These are phyloP conservation scores for Lasius fuliginosus DNA, from an alignment of 2,888 invertebrate species.

Conservation along the genomic window DNA sequence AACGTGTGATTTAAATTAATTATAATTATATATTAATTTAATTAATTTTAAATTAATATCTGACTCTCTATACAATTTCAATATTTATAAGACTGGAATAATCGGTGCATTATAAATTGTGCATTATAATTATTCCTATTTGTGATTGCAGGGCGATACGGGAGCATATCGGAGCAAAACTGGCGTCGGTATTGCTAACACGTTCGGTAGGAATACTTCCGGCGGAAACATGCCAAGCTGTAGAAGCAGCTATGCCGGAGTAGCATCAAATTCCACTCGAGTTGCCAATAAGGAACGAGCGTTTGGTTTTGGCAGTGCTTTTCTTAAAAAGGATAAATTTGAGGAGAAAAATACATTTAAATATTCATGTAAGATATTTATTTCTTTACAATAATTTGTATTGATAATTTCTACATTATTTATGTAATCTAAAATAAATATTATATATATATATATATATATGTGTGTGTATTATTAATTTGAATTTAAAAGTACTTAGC, in stretches of 20 bases:
- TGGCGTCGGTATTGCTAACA: conserved; percentile 71
- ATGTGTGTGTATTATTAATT: too few species aligned
- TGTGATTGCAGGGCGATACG: conserved; percentile 79
- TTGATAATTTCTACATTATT: not conserved
- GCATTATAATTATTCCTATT: conserved; percentile 39
- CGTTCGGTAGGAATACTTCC: conserved; percentile 77
- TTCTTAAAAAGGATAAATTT: conserved; percentile 80
- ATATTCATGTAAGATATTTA: conserved; percentile 80
- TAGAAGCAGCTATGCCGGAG: conserved; percentile 79
- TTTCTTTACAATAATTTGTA: not conserved
- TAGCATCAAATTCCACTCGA: conserved; percentile 76
- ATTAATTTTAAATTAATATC: not conserved
- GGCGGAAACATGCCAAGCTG: conserved; percentile 80
- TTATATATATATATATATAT: too few species aligned
- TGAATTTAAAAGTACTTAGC: too few species aligned
- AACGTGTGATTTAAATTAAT: not conserved
- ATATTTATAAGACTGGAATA: not conserved
- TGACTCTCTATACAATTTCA: not conserved
- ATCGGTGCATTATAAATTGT: not conserved
- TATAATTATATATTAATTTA: not conserved
- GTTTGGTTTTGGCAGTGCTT: conserved; percentile 75
- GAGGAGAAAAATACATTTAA: conserved; percentile 81
- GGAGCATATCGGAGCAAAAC: conserved; percentile 79
- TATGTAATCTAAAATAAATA: not conserved
- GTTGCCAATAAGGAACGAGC: conserved; percentile 78